Evolutionary conservation across 2,113 vertebrate species (phyloP), one percentile per base, ranked within the genome.

Genomic region (Melanocharis versteri): DNA sequence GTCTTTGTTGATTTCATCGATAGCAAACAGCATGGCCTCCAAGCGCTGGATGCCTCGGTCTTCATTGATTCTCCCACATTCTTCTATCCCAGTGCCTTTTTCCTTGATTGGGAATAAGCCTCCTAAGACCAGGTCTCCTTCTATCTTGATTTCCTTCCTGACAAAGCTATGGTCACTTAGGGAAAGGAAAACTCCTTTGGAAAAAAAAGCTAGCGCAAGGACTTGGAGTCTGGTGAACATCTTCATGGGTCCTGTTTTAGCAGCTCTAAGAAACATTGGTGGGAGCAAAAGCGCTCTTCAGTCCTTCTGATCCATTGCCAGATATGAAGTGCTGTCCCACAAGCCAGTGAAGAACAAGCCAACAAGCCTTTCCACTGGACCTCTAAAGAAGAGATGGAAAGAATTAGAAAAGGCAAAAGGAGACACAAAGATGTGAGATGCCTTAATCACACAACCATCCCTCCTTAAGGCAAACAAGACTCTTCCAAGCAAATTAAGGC

Each of bases 91-190:
- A 2, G 97, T 97, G 54, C 99, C 99, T 97, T 99, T 99, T 96
- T 99, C 99, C 2, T 99, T 99, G 85, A 99, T 98, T n/a, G 99
- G 99, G 97, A 99, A 99, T 42, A 99, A 97, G 16, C 99, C 99
- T 33, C 99, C 99, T 37, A 99, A 98, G 48, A 99, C 99, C 77
- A 99, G 97, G 97, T 99, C 99, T 65, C 99, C 99, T 94, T 99
- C 99, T 56, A 99, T 99, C 94, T 99, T 99, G 94, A 99, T 99
- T 97, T 99, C 99, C 61, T 98, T 98, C 84, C 99, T 99, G 87
- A 99, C 95, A 96, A 97, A 98, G 83, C 98, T 98, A 64, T 99
- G 98, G 96, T 99, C 99, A 50, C 98, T 98, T 53, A 98, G 92
- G 47, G 98, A 99, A 71, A 98, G 98, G 92, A 99, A 97, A 95